Evolutionary conservation across 30 jellyfish, hydroid and myxozoan species (phyloP).

Genomic region (Turritopsis dohrnii): DNA sequence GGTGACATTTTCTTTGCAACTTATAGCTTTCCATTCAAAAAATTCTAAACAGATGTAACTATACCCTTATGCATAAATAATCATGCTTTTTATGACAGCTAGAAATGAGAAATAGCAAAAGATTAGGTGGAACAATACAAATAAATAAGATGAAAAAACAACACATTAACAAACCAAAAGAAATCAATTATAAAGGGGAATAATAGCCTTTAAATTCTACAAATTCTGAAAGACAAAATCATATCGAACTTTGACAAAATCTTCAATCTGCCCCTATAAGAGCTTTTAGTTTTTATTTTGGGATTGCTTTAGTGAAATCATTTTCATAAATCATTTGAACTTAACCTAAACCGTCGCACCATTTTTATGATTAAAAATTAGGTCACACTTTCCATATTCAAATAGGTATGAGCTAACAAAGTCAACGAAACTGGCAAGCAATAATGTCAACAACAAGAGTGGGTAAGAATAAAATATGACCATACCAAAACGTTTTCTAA

Average conservation of each 20-base stretch:
- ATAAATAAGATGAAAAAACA: background rate
- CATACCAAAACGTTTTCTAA: constrained; percentile 8
- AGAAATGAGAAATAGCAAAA: background rate
- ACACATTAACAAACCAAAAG: background rate
- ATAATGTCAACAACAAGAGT: background rate
- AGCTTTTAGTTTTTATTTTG: no score
- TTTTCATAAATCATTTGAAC: no score
- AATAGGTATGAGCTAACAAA: background rate
- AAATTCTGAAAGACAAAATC: background rate
- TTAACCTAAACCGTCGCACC: no score
- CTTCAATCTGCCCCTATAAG: background rate
- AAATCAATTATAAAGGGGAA: background rate
- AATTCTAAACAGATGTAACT: background rate
- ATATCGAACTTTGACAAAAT: background rate
- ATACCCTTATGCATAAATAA: background rate
- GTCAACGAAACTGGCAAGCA: background rate
- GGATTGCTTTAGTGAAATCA: no score
- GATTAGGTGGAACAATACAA: background rate
- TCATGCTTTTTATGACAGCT: background rate
- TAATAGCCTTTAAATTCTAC: background rate
- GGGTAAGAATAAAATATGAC: background rate
- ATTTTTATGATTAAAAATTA: no score
- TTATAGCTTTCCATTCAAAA: background rate
- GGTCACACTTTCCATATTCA: no score
- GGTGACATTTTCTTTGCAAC: background rate